Evolutionary conservation across 2,797 vertebrate species (phyloP).

Genomic region (Rhinella marina): DNA sequence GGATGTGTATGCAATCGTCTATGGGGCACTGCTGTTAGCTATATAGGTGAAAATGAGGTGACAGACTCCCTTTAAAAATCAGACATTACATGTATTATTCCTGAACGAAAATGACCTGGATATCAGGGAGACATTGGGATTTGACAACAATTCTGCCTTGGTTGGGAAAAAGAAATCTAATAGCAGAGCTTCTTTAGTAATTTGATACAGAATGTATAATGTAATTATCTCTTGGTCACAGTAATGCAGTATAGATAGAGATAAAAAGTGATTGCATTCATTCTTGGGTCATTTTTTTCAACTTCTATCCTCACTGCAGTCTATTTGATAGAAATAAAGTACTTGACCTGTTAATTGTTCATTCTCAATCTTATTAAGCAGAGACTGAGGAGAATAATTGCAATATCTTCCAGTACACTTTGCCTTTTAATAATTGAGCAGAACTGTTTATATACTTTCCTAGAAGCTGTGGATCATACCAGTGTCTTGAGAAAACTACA

Average conservation of each 20-base stretch:
- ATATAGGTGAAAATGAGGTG: too few relatives aligned
- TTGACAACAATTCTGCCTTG: conserved; percentile 25
- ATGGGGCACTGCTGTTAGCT: too few relatives aligned
- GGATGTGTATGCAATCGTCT: too few relatives aligned
- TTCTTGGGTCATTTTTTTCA: conserved; percentile 52
- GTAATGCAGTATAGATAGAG: conserved; percentile 33
- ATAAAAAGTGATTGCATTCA: conserved; percentile 57
- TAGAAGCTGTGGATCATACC: too few relatives aligned
- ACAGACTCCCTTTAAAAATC: background rate
- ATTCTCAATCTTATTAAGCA: conserved; percentile 53
- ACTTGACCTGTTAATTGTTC: conserved; percentile 58
- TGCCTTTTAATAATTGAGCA: background rate
- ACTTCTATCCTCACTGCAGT: conserved; percentile 41
- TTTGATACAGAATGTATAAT: conserved; percentile 57
- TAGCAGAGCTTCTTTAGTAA: conserved; percentile 36
- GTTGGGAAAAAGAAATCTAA: conserved; percentile 17
- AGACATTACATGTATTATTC: background rate
- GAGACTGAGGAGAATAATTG: conserved; percentile 42
- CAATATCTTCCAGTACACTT: conserved; percentile 1
- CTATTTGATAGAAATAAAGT: conserved; percentile 57
- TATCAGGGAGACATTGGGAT: conserved; percentile 16
- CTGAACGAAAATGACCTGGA: conserved; percentile 25
- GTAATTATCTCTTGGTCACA: conserved; percentile 55
- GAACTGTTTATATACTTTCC: too few relatives aligned
- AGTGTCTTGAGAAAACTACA: too few relatives aligned